Percentiles rank a stretch among this genome's conserved stretches.
Conservation (phyloP, 2,888 invertebrate genomes). For the Caenorhabditis sp. region DNA sequence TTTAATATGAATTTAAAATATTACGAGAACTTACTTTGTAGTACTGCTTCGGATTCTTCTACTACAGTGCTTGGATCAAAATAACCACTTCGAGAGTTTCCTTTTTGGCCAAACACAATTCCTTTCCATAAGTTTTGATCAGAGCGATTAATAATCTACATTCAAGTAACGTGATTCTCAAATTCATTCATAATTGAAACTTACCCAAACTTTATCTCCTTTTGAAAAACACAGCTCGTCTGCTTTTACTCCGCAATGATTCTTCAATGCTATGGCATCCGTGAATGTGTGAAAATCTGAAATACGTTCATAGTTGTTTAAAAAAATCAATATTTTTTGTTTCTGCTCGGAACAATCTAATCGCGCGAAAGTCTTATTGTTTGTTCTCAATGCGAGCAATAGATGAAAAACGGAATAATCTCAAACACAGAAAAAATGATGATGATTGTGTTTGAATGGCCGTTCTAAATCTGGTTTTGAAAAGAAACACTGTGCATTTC, state of each 20-base stretch:
- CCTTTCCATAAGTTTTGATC: conserved; percentile 79
- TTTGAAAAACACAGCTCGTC: conserved; percentile 80
- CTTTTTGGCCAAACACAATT: conserved; percentile 79
- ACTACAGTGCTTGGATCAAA: conserved; percentile 79
- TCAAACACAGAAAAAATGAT: too few species aligned
- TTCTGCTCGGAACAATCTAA: too few species aligned
- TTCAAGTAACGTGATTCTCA: not conserved
- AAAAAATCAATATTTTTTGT: too few species aligned
- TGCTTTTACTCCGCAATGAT: conserved; percentile 79
- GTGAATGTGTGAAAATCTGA: conserved; percentile 80
- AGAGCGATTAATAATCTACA: conserved; percentile 55
- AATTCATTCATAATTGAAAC: conserved; percentile 36
- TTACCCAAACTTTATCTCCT: conserved; percentile 81
- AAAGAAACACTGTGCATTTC: too few species aligned
- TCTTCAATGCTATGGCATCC: conserved; percentile 80
- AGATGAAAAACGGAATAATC: too few species aligned
- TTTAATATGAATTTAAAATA: too few species aligned
- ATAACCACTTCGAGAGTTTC: conserved; percentile 80
- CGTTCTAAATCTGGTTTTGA: too few species aligned
- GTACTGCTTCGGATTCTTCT: not conserved
- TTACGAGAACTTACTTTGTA: not conserved
- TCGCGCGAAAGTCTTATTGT: too few species aligned
- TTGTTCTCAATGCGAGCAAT: too few species aligned
- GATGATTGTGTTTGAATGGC: too few species aligned
- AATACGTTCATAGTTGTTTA: too few species aligned